Percentiles rank a stretch among this genome's conserved stretches.
Conservation (phyloP, 92 coral and sea anemone genomes). For the Zoanthus sansibaricus region DNA sequence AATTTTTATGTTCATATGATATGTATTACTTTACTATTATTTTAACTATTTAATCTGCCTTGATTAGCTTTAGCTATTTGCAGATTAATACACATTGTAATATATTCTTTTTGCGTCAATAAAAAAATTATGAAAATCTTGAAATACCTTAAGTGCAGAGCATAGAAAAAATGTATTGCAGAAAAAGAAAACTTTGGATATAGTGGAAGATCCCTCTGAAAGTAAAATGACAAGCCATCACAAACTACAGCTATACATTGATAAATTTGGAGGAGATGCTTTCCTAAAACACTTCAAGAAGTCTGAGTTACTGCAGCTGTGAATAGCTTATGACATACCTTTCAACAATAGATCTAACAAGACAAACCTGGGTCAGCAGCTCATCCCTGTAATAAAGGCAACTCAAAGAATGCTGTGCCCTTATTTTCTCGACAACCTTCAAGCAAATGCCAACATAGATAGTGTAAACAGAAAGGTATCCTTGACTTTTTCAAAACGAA, state of each 20-base stretch:
- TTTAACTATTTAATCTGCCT: too few species aligned
- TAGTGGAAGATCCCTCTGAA: constrained; percentile 30
- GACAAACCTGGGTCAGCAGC: constrained; percentile 21
- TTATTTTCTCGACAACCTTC: constrained; percentile 41
- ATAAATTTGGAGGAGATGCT: constrained; percentile 41
- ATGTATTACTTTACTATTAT: too few species aligned
- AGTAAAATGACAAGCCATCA: constrained; percentile 36
- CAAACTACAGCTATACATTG: constrained; percentile 8
- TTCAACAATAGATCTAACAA: constrained; percentile 28
- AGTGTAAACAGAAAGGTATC: constrained; percentile 32
- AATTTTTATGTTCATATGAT: too few species aligned
- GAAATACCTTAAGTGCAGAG: too few species aligned
- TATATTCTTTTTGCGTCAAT: too few species aligned
- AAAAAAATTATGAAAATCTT: too few species aligned
- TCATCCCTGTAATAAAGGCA: constrained; percentile 35
- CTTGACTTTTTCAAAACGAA: not conserved
- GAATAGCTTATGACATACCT: constrained; percentile 41
- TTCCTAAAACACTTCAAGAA: constrained; percentile 42
- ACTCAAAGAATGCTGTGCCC: constrained; percentile 14
- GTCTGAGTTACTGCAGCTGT: constrained; percentile 22
- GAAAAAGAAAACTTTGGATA: not conserved
- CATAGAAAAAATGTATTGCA: too few species aligned
- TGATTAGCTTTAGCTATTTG: too few species aligned
- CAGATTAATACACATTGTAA: too few species aligned
- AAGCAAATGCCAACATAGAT: constrained; percentile 27